Conservation (phyloP, 2,888 invertebrate species). For the Drosophila percnosoma region DNA sequence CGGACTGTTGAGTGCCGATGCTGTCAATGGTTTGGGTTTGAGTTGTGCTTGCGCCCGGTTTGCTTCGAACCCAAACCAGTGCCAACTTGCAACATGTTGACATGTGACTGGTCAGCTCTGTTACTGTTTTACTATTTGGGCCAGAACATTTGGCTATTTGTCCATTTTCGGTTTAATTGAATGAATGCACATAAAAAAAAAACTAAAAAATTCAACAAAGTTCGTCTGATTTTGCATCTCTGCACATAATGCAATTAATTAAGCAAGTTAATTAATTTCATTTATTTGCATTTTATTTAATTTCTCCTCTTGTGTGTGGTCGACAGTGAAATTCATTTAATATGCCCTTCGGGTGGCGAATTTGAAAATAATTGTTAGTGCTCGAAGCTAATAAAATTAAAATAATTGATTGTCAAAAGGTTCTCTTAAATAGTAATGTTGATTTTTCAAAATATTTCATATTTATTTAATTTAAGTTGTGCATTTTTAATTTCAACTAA, state of each 20-base stretch:
- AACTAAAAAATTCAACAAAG: slow-evolving; percentile 46
- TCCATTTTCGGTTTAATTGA: slow-evolving; percentile 56
- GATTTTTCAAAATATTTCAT: background rate
- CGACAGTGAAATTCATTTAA: slow-evolving; percentile 28
- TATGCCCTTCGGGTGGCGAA: slow-evolving; percentile 1
- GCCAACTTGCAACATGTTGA: slow-evolving; percentile 49
- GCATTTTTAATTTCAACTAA: background rate
- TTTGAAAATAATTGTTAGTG: background rate
- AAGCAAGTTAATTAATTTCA: slow-evolving; percentile 67
- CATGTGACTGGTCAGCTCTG: slow-evolving; percentile 3
- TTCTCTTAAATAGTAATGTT: background rate
- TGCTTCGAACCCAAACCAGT: slow-evolving; percentile 33
- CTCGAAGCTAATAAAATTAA: background rate
- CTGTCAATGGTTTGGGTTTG: slow-evolving; percentile 26
- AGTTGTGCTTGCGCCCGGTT: slow-evolving; percentile 40
- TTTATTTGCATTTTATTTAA: slow-evolving; percentile 46
- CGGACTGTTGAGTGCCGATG: slow-evolving; percentile 28
- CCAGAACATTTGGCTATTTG: slow-evolving; percentile 16
- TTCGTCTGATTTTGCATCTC: slow-evolving; percentile 43
- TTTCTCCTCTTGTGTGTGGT: slow-evolving; percentile 11
- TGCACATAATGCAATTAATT: slow-evolving; percentile 60
- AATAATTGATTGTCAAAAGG: background rate
- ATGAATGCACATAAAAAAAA: slow-evolving; percentile 55
- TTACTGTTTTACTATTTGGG: slow-evolving; percentile 4
- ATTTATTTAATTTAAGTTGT: background rate